These are phyloP conservation scores for Lepeophtheirus salmonis DNA, from an alignment of 1,140 invertebrate genomes.

Conservation along the genomic window DNA sequence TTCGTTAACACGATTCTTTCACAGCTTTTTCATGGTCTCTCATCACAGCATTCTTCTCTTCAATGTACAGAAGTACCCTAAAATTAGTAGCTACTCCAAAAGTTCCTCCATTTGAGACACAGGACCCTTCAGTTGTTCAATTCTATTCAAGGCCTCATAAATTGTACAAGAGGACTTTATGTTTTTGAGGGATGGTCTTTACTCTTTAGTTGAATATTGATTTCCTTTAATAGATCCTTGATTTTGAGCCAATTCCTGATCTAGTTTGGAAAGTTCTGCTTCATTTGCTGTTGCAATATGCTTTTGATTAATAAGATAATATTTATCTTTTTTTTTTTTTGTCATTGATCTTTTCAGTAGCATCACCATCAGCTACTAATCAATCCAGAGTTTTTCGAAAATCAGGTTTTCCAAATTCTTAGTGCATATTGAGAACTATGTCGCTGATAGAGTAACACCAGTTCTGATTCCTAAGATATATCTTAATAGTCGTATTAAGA, in stretches of 20 bases:
- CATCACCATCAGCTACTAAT: conserved; percentile 30
- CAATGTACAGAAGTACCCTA: conserved; percentile 20
- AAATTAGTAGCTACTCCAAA: neutral
- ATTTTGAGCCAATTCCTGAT: conserved; percentile 26
- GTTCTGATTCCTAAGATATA: conserved; percentile 52
- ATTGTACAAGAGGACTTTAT: conserved; percentile 24
- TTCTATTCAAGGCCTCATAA: conserved; percentile 26
- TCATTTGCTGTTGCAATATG: conserved; percentile 33
- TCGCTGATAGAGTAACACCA: conserved; percentile 66
- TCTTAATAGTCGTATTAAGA: neutral
- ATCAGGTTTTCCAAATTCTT: conserved; percentile 48
- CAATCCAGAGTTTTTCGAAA: conserved; percentile 49
- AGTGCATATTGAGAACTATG: conserved; percentile 51
- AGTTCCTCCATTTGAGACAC: neutral
- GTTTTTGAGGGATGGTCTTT: conserved; percentile 22
- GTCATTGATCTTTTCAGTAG: conserved; percentile 33
- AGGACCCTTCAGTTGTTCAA: conserved; percentile 22
- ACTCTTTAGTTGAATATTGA: conserved; percentile 21
- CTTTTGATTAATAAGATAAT: conserved; percentile 50
- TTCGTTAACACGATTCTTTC: conserved; percentile 52
- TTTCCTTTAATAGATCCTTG: conserved; percentile 21
- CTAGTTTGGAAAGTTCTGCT: conserved; percentile 33
- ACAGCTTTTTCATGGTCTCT: conserved; percentile 32
- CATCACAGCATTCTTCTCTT: conserved; percentile 31
- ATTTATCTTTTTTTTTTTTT: conserved; percentile 84